Base-by-base conservation (phyloP, 2,797 vertebrate species). In the Apogon talboti region DNA sequence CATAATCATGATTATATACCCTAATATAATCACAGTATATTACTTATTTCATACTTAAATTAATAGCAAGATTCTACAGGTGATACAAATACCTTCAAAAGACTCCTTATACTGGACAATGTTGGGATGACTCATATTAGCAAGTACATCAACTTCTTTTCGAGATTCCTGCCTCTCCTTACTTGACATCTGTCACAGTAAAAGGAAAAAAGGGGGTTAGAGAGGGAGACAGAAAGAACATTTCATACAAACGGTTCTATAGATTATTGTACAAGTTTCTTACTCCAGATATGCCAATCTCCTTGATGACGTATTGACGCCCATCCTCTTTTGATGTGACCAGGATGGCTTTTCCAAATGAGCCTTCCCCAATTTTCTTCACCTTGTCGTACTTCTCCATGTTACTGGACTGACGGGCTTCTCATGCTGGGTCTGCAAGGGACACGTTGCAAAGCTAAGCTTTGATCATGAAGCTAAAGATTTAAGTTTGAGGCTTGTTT, bases 41-140 rank as follows among this genome's bases (percentile, higher is more conserved):
- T 1, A 10, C 2, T 14, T 11, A 7, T 42, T 45, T 21, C 14
- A 19, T 40, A 45, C 3, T 45, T 52, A 43, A 2, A 6, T 7
- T 18, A 33, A 24, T 6, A 19, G n/a, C 1, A 15, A 13, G 53
- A 0, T 53, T 35, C 4, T 61, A 2, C 11, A 7, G 12, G 44
- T 33, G 16, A 11, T 12, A 30, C 16, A 0, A 60, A 86, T 85
- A 99, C 98, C 98, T 97, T 99, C 96, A 95, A 99, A 99, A 45
- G 97, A 98, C 82, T 98, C 97, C 86, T 92, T 96, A 38, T 99
- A 99, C 68, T 98, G 93, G 50, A 99, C 96, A 69, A 99, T 97
- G 88, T 99, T 99, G 5, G 98, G 98, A 87, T 99, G 98, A 84
- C 97, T 99, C 97, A 99, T 98, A 84, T 98, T 98, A 71, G 95